Evolutionary conservation across 2,888 invertebrate genomes (phyloP), one percentile per base, ranked within the genome.

Genomic region (Saturnia japonica): DNA sequence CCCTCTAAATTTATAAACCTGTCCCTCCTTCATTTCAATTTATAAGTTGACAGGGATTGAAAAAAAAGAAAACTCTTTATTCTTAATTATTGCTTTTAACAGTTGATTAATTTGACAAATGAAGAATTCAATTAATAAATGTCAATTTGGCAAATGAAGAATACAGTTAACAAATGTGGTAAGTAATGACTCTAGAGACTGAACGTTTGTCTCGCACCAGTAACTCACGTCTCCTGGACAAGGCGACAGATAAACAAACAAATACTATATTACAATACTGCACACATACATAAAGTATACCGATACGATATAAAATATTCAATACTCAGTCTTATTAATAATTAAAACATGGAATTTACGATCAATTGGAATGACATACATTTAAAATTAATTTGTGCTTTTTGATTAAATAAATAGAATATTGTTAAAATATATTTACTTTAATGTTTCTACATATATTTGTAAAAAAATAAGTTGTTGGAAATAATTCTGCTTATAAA

Each of bases 271-370:
- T 4, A 4, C 2, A 2, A 34, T 34, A 34, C 34, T 34, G 34
- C 67, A 22, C 40, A 9, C 47, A 54, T 25, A 68, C 28, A 71
- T 69, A 71, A 57, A 72, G n/a, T n/a, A 64, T 40, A 64, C n/a
- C 19, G 64, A n/a, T 40, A 22, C 22, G 34, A 64, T 64, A 40
- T n/a, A 64, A 64, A 64, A 40, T 64, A 64, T 64, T 64, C 19
- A n/a, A 40, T 64, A 64, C 19, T 79, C 78, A 79, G 79, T 79
- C 78, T 78, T 77, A 69, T 74, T 76, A 40, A 67, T 66, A 74
- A 74, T 75, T 71, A 75, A 71, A 71, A 70, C 70, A 47, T 76
- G 76, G 78, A 78, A 77, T 77, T 72, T 68, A 69, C 25, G 68
- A 68, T 60, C 57, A 34, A 64, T 62, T 71, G 75, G 75, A 76